Conservation (phyloP, 2,888 invertebrate genomes). For the Melanargia galathea region DNA sequence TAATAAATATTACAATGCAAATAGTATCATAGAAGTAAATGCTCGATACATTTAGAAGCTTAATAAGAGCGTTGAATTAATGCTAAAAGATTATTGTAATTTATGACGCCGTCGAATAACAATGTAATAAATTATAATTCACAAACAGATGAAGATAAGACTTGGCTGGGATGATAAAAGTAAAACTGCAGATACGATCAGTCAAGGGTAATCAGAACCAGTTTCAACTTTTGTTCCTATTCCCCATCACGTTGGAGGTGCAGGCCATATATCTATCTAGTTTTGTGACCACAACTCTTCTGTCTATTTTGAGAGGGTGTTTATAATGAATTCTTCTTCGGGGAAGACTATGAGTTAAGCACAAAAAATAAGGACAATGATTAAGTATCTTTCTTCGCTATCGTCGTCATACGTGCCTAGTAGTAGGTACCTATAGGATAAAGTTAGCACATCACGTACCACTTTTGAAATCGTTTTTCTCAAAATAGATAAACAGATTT, state of each 20-base stretch:
- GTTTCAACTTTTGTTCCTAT: slow-evolving; percentile 35
- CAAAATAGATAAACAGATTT: too few species aligned
- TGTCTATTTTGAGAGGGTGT: slow-evolving; percentile 56
- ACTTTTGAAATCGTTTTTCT: too few species aligned
- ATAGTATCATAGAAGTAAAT: background rate
- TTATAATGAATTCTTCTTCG: slow-evolving; percentile 51
- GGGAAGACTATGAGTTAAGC: slow-evolving; percentile 43
- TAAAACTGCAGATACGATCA: slow-evolving; percentile 27
- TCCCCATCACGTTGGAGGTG: slow-evolving; percentile 26
- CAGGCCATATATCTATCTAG: slow-evolving; percentile 31
- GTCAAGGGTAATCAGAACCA: slow-evolving; percentile 29
- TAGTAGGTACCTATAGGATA: too few species aligned
- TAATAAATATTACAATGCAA: slow-evolving; percentile 22
- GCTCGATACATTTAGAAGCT: background rate
- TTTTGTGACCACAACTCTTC: slow-evolving; percentile 48
- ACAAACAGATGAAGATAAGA: slow-evolving; percentile 27
- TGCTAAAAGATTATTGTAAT: background rate
- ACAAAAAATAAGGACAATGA: slow-evolving; percentile 4
- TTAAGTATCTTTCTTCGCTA: background rate
- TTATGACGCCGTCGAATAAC: slow-evolving; percentile 9
- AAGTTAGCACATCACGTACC: too few species aligned
- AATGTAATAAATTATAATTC: slow-evolving; percentile 27
- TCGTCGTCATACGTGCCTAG: background rate
- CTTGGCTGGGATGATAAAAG: slow-evolving; percentile 25
- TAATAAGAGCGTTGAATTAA: background rate